Evolutionary conservation across 1,140 invertebrate genomes (phyloP).

Genomic region (Leptoteleia sp.): DNA sequence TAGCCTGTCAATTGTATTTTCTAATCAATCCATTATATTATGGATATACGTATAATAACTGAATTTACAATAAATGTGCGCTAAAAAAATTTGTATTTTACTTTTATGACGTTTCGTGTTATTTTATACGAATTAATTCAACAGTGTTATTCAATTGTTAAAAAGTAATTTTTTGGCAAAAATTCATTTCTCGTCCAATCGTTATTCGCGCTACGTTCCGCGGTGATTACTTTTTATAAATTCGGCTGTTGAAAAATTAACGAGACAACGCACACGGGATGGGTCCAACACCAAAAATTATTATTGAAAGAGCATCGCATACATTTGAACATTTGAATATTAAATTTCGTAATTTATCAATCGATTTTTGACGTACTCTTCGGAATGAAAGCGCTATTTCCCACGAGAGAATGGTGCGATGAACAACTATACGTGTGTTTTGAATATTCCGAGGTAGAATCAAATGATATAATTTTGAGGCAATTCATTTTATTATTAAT

Average conservation of each 20-base stretch:
- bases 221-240: slow-evolving; percentile 16
- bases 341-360: slow-evolving; percentile 16
- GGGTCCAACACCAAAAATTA: background rate
- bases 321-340: slow-evolving; percentile 4
- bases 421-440: too few species aligned
- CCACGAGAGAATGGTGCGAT: slow-evolving; percentile 8
- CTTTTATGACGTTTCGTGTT: too few species aligned
- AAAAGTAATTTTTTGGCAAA: slow-evolving; percentile 4
- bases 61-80: background rate
- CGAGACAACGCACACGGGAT: background rate
- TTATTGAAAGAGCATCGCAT: slow-evolving; percentile 15
- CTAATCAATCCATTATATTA: too few species aligned
- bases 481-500: background rate
- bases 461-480: background rate
- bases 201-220: slow-evolving; percentile 2
- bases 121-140: too few species aligned
- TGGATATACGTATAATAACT: too few species aligned
- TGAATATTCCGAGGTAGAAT: background rate
- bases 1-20: too few species aligned
- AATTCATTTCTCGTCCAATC: background rate
- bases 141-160: slow-evolving; percentile 1
- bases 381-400: slow-evolving; percentile 1
- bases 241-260: background rate
- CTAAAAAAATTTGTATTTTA: background rate
- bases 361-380: slow-evolving; percentile 1